phyloP scores from a whole-genome alignment of 2,797 vertebrate species.

The Acipenser ruthenus region DNA sequence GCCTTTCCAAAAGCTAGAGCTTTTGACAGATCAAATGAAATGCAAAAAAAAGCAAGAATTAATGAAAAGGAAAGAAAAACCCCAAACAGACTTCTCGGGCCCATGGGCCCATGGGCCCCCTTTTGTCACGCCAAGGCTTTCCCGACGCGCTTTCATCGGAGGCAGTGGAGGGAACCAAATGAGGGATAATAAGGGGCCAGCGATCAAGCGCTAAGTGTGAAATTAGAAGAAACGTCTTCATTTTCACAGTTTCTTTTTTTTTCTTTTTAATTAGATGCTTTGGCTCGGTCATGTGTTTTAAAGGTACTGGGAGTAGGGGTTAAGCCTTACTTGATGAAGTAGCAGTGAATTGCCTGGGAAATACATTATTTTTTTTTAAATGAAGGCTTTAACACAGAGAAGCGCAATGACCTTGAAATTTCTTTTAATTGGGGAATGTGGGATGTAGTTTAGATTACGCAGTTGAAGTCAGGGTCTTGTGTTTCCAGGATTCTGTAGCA shows the following conservation, averaged over 20 bases:
- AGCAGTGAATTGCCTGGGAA: conserved; percentile 13
- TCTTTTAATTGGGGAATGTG: neutral
- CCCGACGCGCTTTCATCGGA: conserved; percentile 57
- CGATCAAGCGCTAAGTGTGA: conserved; percentile 65
- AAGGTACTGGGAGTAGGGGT: conserved; percentile 31
- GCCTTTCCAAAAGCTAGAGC: conserved; percentile 29
- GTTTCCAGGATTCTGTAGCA: too few relatives aligned
- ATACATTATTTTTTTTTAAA: conserved; percentile 1
- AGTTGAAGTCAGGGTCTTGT: too few relatives aligned
- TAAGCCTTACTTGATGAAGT: conserved; percentile 37
- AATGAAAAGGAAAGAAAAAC: conserved; percentile 32
- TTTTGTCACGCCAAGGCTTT: conserved; percentile 60
- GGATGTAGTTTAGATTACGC: too few relatives aligned
- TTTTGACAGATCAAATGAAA: conserved; percentile 45
- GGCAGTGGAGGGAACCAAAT: conserved; percentile 64
- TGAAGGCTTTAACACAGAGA: neutral
- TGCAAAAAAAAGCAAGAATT: conserved; percentile 31
- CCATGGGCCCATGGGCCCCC: conserved; percentile 51
- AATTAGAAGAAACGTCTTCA: conserved; percentile 69
- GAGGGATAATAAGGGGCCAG: conserved; percentile 64
- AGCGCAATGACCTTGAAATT: neutral
- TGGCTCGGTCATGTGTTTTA: conserved; percentile 53
- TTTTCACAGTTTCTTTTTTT: conserved; percentile 52
- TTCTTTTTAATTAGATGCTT: conserved; percentile 23
- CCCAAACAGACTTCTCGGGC: conserved; percentile 61